Evolutionary conservation across 1,140 invertebrate species (phyloP), one percentile per base, ranked within the genome.

Genomic region (Psilanteris sp.): DNA sequence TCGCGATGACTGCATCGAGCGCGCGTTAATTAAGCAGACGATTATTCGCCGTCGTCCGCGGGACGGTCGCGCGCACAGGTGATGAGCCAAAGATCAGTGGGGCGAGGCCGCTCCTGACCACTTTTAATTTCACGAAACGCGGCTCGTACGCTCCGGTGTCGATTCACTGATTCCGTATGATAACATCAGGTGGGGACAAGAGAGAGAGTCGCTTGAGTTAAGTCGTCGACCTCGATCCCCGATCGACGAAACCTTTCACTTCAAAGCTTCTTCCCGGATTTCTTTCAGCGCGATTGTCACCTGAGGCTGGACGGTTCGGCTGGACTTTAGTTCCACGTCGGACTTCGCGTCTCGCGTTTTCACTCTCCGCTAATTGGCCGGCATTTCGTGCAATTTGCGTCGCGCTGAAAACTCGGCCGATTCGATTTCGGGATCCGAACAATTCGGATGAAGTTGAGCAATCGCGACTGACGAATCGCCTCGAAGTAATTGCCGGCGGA

Each of bases 161-260:
- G 37, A 39, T 52, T 34, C 26, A 31, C 13, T 37, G 41, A 34
- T 34, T 46, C 44, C 11, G 14, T 24, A 29, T 22, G 11, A 24
- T 10, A 15, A 29, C 24, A 37, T 11, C 32, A 72, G 11, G 67
- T 55, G 64, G 48, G 67, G 52, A 71, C 20, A 34, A 55, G 46
- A 64, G 71, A 64, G 71, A 83, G 77, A 83, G 79, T 81, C 52
- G 55, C 55, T 50, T 37, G 37, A 80, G 57, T 55, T 66, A 78
- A 77, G 77, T 76, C 72, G 71, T 77, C 85, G 86, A 87, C 86
- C 86, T 87, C 85, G 79, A 86, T 88, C 83, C 76, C 62, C 80
- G 66, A 80, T 79, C 76, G 62, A 20, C 31, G 55, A 79, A 76
- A 81, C 86, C 86, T 88, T 88, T 88, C 86, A 88, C 86, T 88